Base-by-base conservation (phyloP, 2,888 invertebrate species). In the Chorisops tibialis region DNA sequence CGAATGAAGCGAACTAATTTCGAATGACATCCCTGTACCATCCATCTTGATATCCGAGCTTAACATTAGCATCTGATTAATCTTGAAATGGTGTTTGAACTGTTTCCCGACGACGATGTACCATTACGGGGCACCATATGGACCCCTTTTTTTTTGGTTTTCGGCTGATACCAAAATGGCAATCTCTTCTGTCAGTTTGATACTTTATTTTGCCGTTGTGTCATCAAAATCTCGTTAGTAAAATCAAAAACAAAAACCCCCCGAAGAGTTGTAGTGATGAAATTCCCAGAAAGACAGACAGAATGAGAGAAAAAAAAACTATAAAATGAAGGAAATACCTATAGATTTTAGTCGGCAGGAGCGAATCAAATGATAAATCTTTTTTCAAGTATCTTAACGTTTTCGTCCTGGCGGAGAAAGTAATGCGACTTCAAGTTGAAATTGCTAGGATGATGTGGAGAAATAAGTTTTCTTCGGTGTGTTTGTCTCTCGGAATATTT, bases 211-310 rank as follows among this genome's bases (percentile, higher is more conserved):
- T 67, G 69, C 66, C 69, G n/a, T 67, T 69, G 70, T 70, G 68
- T 71, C 72, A 71, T 71, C 70, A 71, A 70, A 71, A 68, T 68
- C 70, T 72, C 72, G 71, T 72, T 72, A 71, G 69, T 62, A 64
- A 67, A 69, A 66, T 67, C 62, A 52, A 59, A 66, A 66, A 54
- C 24, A 43, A 56, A 56, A 56, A n/a, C n/a, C n/a, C n/a, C 35
- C 6, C 30, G 18, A 50, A 21, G 22, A 21, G 22, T 21, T 48
- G n/a, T 22, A n/a, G 19, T n/a, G n/a, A n/a, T n/a, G 24, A 21
- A 22, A 22, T 48, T 7, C n/a, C n/a, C n/a, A n/a, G n/a, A n/a
- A n/a, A n/a, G n/a, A n/a, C n/a, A n/a, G n/a, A n/a, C n/a, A n/a
- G n/a, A n/a, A n/a, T n/a, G 2, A 22, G 22, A 22, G 22, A 21